These are phyloP conservation scores for Drosophila siamana DNA, from an alignment of 2,888 invertebrate species.

Conservation along the genomic window DNA sequence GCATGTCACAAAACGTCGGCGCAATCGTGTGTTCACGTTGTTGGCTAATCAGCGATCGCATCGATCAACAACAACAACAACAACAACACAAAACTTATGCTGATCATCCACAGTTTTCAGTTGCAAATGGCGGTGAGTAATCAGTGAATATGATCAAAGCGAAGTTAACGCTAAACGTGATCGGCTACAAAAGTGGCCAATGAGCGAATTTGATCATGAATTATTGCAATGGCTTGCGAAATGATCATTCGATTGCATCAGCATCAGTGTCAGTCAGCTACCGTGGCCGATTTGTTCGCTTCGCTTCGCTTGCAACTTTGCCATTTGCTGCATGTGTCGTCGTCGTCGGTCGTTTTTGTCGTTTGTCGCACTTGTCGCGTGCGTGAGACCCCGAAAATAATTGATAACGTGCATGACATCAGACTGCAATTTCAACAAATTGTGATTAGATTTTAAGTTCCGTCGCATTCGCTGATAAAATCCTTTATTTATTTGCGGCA, in stretches of 20 bases:
- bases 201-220: conserved; percentile 32
- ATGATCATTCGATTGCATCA: conserved; percentile 35
- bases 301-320: no score
- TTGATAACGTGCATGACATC: no score
- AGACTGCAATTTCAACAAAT: background rate
- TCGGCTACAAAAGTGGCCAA: conserved; percentile 12
- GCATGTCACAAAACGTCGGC: conserved; percentile 1
- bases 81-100: no score
- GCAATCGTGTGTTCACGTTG: conserved; percentile 19
- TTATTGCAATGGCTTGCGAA: conserved; percentile 27
- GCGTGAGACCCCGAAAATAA: background rate
- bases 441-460: no score
- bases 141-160: conserved; percentile 30
- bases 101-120: conserved; percentile 11
- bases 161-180: conserved; percentile 29
- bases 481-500: no score
- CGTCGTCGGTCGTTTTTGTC: no score
- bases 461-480: no score
- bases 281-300: background rate
- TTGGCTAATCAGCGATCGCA: conserved; percentile 25
- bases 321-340: background rate
- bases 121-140: conserved; percentile 38
- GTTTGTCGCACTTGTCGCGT: background rate
- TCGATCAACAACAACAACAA: conserved; percentile 12
- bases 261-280: conserved; percentile 3